phyloP scores from a whole-genome alignment of 2,888 invertebrate species.

The Liposcelis brunnea region DNA sequence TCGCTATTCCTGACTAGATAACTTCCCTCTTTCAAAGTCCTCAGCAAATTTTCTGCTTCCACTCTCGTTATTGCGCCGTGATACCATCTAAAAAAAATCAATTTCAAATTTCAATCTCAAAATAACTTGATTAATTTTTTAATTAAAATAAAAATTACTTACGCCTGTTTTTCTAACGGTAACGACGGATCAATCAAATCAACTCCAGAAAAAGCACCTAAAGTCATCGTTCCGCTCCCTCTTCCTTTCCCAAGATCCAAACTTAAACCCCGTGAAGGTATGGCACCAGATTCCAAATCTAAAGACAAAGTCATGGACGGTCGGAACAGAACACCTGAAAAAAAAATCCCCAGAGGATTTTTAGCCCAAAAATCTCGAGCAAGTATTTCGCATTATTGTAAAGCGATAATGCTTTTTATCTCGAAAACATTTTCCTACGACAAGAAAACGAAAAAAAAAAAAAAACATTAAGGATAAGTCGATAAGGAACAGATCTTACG shows the following conservation, averaged over 20 bases:
- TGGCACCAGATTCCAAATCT: slow-evolving; percentile 24
- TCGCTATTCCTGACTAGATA: slow-evolving; percentile 90
- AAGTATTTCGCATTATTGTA: too few relatives aligned
- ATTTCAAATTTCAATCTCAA: slow-evolving; percentile 4
- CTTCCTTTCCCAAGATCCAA: slow-evolving; percentile 12
- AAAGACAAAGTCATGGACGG: slow-evolving; percentile 3
- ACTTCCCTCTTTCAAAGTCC: slow-evolving; percentile 74
- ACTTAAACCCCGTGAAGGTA: slow-evolving; percentile 27
- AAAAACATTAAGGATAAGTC: too few relatives aligned
- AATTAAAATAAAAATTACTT: slow-evolving; percentile 26
- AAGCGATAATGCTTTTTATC: too few relatives aligned
- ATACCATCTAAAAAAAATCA: slow-evolving; percentile 55
- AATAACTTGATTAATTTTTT: background rate
- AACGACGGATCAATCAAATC: slow-evolving; percentile 64
- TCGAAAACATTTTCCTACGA: too few relatives aligned
- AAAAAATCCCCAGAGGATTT: too few relatives aligned
- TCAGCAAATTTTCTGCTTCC: slow-evolving; percentile 77
- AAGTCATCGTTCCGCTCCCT: slow-evolving; percentile 26
- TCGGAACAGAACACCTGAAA: slow-evolving; percentile 7
- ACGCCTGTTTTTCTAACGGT: slow-evolving; percentile 80
- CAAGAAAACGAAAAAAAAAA: too few relatives aligned
- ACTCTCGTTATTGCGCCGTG: slow-evolving; percentile 82
- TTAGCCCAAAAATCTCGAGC: too few relatives aligned
- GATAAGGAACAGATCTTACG: too few relatives aligned
- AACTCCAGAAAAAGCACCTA: slow-evolving; percentile 24